phyloP scores from a whole-genome alignment of 2,797 vertebrate genomes.

The Parauchenoglanis punctatus region DNA sequence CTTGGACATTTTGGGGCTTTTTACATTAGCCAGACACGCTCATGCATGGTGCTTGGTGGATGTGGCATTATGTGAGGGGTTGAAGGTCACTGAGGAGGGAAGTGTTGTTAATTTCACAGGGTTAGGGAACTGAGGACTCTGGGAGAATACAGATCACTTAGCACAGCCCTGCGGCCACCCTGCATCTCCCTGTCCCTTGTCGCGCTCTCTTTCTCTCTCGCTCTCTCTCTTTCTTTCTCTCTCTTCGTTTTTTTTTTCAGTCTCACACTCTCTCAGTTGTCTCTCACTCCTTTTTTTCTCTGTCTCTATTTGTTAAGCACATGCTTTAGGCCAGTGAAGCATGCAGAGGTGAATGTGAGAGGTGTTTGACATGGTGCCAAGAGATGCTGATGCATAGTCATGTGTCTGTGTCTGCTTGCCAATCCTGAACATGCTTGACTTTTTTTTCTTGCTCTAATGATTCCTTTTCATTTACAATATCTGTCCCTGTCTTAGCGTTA shows the following conservation, averaged over 20 bases:
- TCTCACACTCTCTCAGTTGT: conserved; percentile 29
- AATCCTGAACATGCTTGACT: not conserved
- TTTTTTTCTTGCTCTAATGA: not conserved
- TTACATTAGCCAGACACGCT: conserved; percentile 93
- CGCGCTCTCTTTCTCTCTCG: not conserved
- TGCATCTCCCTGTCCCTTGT: conserved; percentile 71
- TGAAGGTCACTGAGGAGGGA: conserved; percentile 89
- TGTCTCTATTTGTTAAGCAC: conserved; percentile 87
- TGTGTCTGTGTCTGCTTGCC: conserved; percentile 51
- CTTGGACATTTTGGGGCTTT: conserved; percentile 86
- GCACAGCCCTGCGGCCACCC: conserved; percentile 87
- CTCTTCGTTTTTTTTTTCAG: not conserved
- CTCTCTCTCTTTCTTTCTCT: conserved; percentile 27
- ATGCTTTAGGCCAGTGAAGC: conserved; percentile 87
- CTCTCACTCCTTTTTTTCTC: conserved; percentile 15
- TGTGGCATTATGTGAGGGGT: conserved; percentile 98
- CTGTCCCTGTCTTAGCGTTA: not conserved
- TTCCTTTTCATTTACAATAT: not conserved
- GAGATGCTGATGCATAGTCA: conserved; percentile 71
- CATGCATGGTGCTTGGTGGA: conserved; percentile 99
- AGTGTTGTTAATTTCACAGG: conserved; percentile 99
- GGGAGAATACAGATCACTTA: conserved; percentile 99
- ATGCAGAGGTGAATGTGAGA: conserved; percentile 85
- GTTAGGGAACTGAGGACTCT: conserved; percentile 99
- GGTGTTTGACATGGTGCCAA: conserved; percentile 81